These are phyloP conservation scores for Percina caprodes DNA, from an alignment of 2,113 vertebrate genomes.

Conservation along the genomic window DNA sequence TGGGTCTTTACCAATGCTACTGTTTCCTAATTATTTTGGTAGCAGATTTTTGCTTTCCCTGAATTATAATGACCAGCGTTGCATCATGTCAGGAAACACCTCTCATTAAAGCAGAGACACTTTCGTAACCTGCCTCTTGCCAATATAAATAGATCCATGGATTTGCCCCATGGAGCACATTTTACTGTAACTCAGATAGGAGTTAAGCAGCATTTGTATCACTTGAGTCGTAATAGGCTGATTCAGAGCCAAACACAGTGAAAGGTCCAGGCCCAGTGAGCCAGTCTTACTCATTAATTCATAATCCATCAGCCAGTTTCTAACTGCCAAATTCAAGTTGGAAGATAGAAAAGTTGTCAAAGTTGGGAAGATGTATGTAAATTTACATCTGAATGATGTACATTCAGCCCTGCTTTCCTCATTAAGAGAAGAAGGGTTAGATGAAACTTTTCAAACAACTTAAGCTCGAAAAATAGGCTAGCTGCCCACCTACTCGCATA, in stretches of 20 bases:
- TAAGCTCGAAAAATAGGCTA: background rate
- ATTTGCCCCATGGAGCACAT: constrained; percentile 16
- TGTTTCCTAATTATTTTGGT: constrained; percentile 35
- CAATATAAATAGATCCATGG: constrained; percentile 21
- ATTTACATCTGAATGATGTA: constrained; percentile 7
- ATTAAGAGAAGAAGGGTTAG: constrained; percentile 2
- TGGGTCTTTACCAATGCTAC: constrained; percentile 30
- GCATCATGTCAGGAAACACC: constrained; percentile 37
- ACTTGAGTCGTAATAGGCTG: constrained; percentile 25
- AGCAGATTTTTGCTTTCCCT: constrained; percentile 26
- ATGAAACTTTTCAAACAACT: background rate
- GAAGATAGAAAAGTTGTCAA: background rate
- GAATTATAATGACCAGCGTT: constrained; percentile 34
- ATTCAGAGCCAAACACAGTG: constrained; percentile 32
- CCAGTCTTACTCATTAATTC: constrained; percentile 38
- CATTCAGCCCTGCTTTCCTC: background rate
- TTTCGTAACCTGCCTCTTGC: constrained; percentile 43
- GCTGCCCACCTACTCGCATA: background rate
- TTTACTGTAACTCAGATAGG: constrained; percentile 36
- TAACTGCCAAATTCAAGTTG: constrained; percentile 24
- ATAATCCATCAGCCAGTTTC: constrained; percentile 32
- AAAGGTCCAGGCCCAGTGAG: constrained; percentile 35
- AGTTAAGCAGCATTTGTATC: constrained; percentile 44
- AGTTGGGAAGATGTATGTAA: background rate
- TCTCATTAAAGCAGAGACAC: constrained; percentile 34